Conservation (phyloP, 92 coral and sea anemone genomes). For the Virgularia gustaviana region DNA sequence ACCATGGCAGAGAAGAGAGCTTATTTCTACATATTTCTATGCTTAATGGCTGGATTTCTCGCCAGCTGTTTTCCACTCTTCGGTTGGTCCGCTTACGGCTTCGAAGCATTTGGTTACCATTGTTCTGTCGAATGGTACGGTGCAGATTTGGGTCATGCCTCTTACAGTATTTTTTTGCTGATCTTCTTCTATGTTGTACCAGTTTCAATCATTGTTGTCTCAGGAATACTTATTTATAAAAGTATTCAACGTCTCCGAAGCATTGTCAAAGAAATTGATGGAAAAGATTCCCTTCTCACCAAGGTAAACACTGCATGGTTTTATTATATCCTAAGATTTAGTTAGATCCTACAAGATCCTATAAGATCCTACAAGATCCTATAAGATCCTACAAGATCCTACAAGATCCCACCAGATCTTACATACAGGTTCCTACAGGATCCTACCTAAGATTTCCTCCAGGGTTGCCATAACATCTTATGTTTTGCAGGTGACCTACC, state of each 20-base stretch:
- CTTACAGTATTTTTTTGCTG: slow-evolving; percentile 42
- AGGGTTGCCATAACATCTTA: too few relatives aligned
- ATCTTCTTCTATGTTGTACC: slow-evolving; percentile 53
- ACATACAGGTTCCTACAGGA: too few relatives aligned
- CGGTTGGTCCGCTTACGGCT: slow-evolving; percentile 60
- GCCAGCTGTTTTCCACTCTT: slow-evolving; percentile 56
- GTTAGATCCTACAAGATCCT: too few relatives aligned
- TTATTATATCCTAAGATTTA: too few relatives aligned
- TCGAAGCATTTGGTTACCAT: slow-evolving; percentile 46
- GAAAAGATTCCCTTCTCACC: too few relatives aligned
- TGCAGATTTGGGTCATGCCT: slow-evolving; percentile 8
- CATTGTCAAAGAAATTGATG: slow-evolving; percentile 43
- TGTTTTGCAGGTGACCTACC: too few relatives aligned
- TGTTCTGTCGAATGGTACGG: slow-evolving; percentile 58
- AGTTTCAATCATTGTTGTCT: background rate
- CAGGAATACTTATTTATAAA: slow-evolving; percentile 33
- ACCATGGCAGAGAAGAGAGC: background rate
- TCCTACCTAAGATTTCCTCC: too few relatives aligned
- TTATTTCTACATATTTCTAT: background rate
- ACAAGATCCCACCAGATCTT: too few relatives aligned
- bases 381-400: too few relatives aligned
- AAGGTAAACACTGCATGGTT: too few relatives aligned
- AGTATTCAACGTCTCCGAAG: slow-evolving; percentile 40
- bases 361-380: too few relatives aligned
- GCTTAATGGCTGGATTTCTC: slow-evolving; percentile 33